phyloP scores from a whole-genome alignment of 2,888 invertebrate species.

The Epinotia demarniana region DNA sequence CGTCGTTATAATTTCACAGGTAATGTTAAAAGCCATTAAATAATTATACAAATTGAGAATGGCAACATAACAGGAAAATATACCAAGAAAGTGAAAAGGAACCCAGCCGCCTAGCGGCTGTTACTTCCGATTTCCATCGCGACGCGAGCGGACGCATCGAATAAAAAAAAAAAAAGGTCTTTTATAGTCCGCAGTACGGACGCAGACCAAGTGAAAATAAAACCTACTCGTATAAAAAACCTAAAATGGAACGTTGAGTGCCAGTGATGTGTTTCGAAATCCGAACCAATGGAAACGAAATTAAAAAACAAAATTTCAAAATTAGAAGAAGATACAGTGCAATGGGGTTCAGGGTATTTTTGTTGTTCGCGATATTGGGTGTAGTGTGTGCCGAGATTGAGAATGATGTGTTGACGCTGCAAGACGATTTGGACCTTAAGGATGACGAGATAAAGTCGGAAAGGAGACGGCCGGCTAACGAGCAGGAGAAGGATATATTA shows the following conservation, averaged over 20 bases:
- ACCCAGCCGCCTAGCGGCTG: constrained; percentile 57
- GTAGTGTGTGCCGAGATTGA: constrained; percentile 67
- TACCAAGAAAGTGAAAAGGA: constrained; percentile 76
- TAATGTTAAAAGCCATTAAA: constrained; percentile 35
- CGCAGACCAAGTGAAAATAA: constrained; percentile 41
- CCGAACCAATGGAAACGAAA: constrained; percentile 62
- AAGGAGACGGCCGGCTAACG: constrained; percentile 82
- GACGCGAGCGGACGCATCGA: constrained; percentile 69
- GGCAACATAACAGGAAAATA: constrained; percentile 54
- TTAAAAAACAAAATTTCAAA: constrained; percentile 67
- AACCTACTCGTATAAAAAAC: constrained; percentile 44
- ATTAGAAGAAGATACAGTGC: constrained; percentile 63
- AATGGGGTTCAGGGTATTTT: constrained; percentile 52
- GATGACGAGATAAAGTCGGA: constrained; percentile 68
- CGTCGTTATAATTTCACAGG: constrained; percentile 37
- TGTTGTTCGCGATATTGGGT: constrained; percentile 48
- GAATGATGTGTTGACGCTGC: constrained; percentile 77
- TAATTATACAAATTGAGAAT: constrained; percentile 40
- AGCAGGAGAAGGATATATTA: constrained; percentile 91
- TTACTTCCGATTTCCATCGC: constrained; percentile 76
- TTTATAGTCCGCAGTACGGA: constrained; percentile 42
- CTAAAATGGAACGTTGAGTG: constrained; percentile 50
- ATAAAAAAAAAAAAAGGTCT: constrained; percentile 49
- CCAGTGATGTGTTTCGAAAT: constrained; percentile 59
- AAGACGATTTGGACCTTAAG: constrained; percentile 72